phyloP scores from a whole-genome alignment of 2,888 invertebrate species.

The Cancer borealis region DNA sequence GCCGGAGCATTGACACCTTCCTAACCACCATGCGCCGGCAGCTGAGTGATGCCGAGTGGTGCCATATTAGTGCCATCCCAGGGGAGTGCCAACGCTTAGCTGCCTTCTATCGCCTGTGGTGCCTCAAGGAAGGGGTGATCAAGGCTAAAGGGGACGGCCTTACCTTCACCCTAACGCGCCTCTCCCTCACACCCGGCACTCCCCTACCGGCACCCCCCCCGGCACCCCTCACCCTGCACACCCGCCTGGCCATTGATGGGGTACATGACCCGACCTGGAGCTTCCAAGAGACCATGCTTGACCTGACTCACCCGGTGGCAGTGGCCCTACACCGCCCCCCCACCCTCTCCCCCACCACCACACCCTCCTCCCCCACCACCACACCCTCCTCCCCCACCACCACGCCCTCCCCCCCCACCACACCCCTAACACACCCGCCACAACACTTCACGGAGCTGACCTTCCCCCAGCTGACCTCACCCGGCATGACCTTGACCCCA shows the following conservation, averaged over 20 bases:
- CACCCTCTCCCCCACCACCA: neutral
- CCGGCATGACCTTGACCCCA: constrained; percentile 55
- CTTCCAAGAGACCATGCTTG: constrained; percentile 91
- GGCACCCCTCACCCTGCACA: constrained; percentile 81
- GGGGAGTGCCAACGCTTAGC: constrained; percentile 83
- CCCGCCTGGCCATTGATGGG: constrained; percentile 85
- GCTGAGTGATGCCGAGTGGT: constrained; percentile 91
- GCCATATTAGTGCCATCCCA: constrained; percentile 82
- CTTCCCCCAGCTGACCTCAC: constrained; percentile 62
- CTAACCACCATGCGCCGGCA: constrained; percentile 93
- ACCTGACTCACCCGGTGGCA: constrained; percentile 88
- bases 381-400: neutral
- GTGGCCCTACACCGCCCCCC: constrained; percentile 83
- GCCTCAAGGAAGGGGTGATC: constrained; percentile 95
- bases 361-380: neutral
- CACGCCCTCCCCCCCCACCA: neutral
- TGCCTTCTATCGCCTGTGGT: constrained; percentile 94
- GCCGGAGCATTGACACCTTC: constrained; percentile 83
- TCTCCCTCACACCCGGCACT: constrained; percentile 87
- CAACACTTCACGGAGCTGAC: constrained; percentile 39
- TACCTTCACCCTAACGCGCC: constrained; percentile 86
- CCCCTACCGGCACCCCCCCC: constrained; percentile 70
- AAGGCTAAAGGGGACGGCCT: constrained; percentile 95
- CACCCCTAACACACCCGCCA: neutral
- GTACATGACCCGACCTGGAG: constrained; percentile 84